Percentiles rank a stretch among this genome's conserved stretches.
These are phyloP conservation scores for Hepsetus odoe DNA, from an alignment of 2,113 vertebrate species.

Conservation along the genomic window DNA sequence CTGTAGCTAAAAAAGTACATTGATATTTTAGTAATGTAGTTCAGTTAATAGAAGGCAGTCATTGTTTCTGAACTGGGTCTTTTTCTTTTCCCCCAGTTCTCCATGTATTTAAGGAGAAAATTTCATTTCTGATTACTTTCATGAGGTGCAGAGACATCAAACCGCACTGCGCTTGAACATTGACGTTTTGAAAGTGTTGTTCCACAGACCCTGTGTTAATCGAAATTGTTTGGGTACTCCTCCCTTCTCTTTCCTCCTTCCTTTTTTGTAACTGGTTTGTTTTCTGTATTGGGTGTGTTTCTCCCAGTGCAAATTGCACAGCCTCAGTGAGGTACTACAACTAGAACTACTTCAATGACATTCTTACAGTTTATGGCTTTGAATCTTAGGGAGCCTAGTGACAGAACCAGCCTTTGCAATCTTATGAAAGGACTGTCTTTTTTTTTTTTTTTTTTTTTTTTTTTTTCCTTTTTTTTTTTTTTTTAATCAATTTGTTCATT, in stretches of 20 bases:
- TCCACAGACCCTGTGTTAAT: background rate
- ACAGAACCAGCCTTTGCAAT: slow-evolving; percentile 51
- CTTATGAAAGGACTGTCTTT: slow-evolving; percentile 63
- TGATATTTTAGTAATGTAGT: slow-evolving; percentile 13
- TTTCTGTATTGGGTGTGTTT: slow-evolving; percentile 73
- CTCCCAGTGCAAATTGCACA: slow-evolving; percentile 72
- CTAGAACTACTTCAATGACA: slow-evolving; percentile 56
- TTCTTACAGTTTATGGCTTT: slow-evolving; percentile 40
- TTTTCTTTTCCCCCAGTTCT: background rate
- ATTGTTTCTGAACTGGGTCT: slow-evolving; percentile 54
- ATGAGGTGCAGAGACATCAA: background rate
- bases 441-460: slow-evolving; percentile 2
- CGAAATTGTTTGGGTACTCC: slow-evolving; percentile 3
- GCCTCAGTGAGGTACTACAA: slow-evolving; percentile 76
- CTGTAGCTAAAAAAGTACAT: slow-evolving; percentile 46
- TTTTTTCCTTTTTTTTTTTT: slow-evolving; percentile 43
- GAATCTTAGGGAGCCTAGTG: slow-evolving; percentile 18
- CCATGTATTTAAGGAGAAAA: background rate
- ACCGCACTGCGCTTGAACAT: slow-evolving; percentile 6
- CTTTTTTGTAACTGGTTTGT: slow-evolving; percentile 10
- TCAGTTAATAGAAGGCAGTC: slow-evolving; percentile 49
- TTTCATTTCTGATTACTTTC: slow-evolving; percentile 11
- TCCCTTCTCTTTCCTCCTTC: background rate
- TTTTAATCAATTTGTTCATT: slow-evolving; percentile 61
- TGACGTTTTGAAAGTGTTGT: background rate